phyloP scores from a whole-genome alignment of 2,888 invertebrate genomes.

The Phymatocera aterrima region DNA sequence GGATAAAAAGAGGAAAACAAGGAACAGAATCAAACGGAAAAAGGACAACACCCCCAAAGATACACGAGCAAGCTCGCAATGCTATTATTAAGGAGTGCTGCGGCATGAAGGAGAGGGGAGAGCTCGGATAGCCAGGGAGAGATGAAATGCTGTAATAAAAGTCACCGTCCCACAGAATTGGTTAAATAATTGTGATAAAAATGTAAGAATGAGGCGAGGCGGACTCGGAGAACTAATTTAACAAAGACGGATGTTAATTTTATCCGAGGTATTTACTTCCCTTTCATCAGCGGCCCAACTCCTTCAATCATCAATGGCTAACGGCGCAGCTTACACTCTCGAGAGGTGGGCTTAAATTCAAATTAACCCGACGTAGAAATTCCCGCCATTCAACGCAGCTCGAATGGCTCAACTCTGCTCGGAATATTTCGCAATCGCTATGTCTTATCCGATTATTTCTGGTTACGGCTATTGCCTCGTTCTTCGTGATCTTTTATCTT shows the following conservation, averaged over 20 bases:
- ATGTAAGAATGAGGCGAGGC: background rate
- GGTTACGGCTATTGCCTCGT: background rate
- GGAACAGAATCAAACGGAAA: background rate
- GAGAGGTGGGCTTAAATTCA: slow-evolving; percentile 49
- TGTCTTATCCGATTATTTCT: background rate
- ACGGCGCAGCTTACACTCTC: slow-evolving; percentile 58
- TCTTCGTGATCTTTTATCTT: too few relatives aligned
- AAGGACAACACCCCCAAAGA: background rate
- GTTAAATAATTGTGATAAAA: slow-evolving; percentile 19
- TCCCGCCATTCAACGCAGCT: slow-evolving; percentile 15
- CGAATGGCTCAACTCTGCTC: slow-evolving; percentile 42
- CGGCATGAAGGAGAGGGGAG: background rate
- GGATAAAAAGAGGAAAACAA: background rate
- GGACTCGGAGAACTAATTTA: slow-evolving; percentile 29
- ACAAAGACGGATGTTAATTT: slow-evolving; percentile 35
- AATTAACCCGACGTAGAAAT: slow-evolving; percentile 49
- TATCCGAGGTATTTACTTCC: slow-evolving; percentile 53
- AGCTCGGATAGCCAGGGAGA: background rate
- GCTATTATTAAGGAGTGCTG: slow-evolving; percentile 23
- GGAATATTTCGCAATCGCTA: slow-evolving; percentile 23
- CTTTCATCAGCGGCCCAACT: slow-evolving; percentile 53
- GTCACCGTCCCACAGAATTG: slow-evolving; percentile 7
- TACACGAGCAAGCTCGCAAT: background rate
- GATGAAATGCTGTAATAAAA: slow-evolving; percentile 21
- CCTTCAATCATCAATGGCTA: slow-evolving; percentile 58